Percentiles rank a stretch among this genome's conserved stretches.
Evolutionary conservation across 2,797 vertebrate species (phyloP).

Genomic region (Neostethus bicornis): DNA sequence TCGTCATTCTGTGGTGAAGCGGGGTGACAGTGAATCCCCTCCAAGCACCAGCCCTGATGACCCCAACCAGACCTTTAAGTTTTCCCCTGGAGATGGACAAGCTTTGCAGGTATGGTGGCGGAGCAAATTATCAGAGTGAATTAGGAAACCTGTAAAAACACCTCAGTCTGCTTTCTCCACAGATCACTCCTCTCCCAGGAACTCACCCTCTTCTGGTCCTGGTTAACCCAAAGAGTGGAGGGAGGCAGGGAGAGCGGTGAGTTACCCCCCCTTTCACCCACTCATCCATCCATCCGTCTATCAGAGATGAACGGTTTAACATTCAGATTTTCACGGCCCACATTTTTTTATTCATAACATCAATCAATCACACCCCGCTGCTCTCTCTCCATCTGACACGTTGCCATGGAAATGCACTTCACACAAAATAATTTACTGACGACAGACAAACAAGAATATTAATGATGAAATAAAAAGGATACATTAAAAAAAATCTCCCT

Average conservation of each 20-base stretch:
- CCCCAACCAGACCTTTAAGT: slow-evolving; percentile 82
- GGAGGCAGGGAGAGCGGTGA: slow-evolving; percentile 93
- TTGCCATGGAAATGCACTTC: slow-evolving; percentile 70
- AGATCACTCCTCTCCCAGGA: slow-evolving; percentile 90
- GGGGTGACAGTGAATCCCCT: slow-evolving; percentile 82
- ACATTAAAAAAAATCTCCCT: too few relatives aligned
- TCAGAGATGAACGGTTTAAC: slow-evolving; percentile 17
- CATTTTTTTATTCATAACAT: slow-evolving; percentile 50
- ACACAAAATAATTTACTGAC: slow-evolving; percentile 72
- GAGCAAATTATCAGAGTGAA: neutral
- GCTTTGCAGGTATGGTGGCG: slow-evolving; percentile 81
- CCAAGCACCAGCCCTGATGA: slow-evolving; percentile 85
- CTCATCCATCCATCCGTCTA: neutral
- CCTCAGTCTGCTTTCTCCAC: slow-evolving; percentile 21
- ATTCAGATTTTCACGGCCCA: slow-evolving; percentile 60
- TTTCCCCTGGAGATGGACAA: slow-evolving; percentile 84
- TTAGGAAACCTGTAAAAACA: neutral
- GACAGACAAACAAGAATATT: slow-evolving; percentile 49
- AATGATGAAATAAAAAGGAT: neutral
- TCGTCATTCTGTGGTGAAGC: slow-evolving; percentile 84
- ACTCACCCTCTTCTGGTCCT: slow-evolving; percentile 92
- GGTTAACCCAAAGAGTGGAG: slow-evolving; percentile 95
- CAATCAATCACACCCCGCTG: slow-evolving; percentile 42
- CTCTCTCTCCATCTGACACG: slow-evolving; percentile 50
- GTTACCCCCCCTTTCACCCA: slow-evolving; percentile 14